Percentiles rank a stretch among this genome's conserved stretches.
These are phyloP conservation scores for Upupa epops DNA, from an alignment of 2,113 vertebrate species.

Conservation along the genomic window DNA sequence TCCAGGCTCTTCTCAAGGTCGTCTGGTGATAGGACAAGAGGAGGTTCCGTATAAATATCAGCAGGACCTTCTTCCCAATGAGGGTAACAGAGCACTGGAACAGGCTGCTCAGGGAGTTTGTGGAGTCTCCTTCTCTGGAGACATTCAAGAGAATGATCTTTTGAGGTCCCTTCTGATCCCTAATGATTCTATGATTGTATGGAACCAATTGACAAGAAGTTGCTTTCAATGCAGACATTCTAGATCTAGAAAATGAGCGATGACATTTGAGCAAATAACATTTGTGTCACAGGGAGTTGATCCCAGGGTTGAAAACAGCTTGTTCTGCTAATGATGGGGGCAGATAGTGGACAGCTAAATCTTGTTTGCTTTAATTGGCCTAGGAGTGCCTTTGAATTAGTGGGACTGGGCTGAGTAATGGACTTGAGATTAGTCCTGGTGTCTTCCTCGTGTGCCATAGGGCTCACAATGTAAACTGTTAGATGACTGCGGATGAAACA, in stretches of 20 bases:
- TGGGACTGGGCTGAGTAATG: not conserved
- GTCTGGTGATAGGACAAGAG: no score
- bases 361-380: conserved; percentile 20
- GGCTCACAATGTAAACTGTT: not conserved
- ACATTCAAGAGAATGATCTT: no score
- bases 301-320: not conserved
- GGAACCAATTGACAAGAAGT: not conserved
- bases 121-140: no score
- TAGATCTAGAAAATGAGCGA: not conserved
- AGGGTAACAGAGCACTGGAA: no score
- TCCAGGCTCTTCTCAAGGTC: no score
- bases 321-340: not conserved
- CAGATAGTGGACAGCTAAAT: not conserved
- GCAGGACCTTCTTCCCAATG: no score
- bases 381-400: not conserved
- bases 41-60: no score
- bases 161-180: no score
- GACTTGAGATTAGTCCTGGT: not conserved
- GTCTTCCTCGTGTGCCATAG: not conserved
- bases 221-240: not conserved
- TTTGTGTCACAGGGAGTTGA: not conserved
- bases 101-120: no score
- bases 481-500: not conserved
- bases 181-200: no score
- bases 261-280: not conserved